These are phyloP conservation scores for Oreotrochilus melanogaster DNA, from an alignment of 2,113 vertebrate species.

Conservation along the genomic window DNA sequence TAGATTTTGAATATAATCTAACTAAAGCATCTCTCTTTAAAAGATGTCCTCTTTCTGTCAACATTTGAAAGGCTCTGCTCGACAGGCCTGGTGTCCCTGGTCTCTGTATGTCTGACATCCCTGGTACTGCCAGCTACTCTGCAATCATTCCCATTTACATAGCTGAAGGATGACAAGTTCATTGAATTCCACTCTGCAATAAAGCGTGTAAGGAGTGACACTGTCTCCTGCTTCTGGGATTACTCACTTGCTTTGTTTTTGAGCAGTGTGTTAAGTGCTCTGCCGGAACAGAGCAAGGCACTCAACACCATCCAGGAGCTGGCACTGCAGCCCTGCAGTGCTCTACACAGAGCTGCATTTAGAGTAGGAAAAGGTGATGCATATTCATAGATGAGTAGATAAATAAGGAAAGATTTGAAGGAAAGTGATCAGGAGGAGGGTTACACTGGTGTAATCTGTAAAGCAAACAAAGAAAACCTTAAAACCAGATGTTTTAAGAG, in stretches of 20 bases:
- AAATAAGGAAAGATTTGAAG: neutral
- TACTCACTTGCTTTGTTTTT: conserved; percentile 16
- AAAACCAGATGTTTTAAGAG: neutral
- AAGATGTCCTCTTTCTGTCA: conserved; percentile 24
- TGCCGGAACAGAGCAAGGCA: neutral
- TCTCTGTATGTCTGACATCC: neutral
- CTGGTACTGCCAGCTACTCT: conserved; percentile 15
- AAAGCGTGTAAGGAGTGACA: neutral
- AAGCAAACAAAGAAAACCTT: neutral
- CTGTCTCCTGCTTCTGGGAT: conserved; percentile 33
- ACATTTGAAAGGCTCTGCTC: neutral
- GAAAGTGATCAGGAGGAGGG: neutral
- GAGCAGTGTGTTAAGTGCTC: neutral
- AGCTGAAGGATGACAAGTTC: conserved; percentile 17
- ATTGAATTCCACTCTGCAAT: conserved; percentile 46
- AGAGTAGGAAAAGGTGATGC: neutral
- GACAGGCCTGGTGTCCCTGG: neutral
- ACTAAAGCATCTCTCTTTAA: neutral
- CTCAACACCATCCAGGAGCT: neutral
- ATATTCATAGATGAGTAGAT: neutral
- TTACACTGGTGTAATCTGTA: neutral
- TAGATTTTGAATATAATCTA: neutral
- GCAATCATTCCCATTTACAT: neutral
- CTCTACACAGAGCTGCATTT: neutral
- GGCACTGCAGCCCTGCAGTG: neutral